phyloP scores from a whole-genome alignment of 2,888 invertebrate genomes.

The Hipparchia sbordonii region DNA sequence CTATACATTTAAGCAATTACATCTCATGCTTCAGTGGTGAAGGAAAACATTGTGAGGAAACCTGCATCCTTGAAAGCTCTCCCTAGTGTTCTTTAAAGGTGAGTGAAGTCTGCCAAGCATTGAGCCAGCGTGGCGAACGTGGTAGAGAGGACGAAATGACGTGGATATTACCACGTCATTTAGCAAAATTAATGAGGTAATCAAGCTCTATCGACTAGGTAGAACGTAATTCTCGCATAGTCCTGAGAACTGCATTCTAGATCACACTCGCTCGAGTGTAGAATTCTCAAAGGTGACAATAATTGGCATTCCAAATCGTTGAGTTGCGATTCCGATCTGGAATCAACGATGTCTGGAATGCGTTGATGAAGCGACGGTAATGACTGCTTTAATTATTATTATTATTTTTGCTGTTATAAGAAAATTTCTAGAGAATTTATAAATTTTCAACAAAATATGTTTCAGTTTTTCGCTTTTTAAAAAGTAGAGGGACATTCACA shows the following conservation, averaged over 20 bases:
- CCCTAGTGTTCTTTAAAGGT: no score
- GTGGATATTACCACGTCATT: no score
- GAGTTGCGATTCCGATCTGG: neutral
- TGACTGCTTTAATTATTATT: no score
- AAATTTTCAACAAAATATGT: neutral
- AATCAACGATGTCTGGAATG: neutral
- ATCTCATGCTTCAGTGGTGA: no score
- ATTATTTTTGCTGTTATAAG: neutral
- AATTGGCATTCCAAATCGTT: slow-evolving; percentile 5
- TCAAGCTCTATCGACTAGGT: neutral
- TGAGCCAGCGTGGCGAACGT: no score
- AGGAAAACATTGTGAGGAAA: no score
- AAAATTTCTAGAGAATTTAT: neutral
- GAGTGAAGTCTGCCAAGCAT: no score
- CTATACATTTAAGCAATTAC: no score
- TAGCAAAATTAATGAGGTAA: neutral
- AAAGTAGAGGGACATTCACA: slow-evolving; percentile 2
- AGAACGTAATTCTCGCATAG: neutral
- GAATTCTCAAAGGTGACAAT: slow-evolving; percentile 2
- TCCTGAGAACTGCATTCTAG: neutral
- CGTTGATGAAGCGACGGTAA: neutral
- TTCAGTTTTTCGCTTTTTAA: neutral
- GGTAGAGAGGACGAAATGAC: no score
- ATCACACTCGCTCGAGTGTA: neutral
- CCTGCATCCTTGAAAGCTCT: no score